These are phyloP conservation scores for Latheticus oryzae DNA, from an alignment of 2,888 invertebrate genomes.

Conservation along the genomic window DNA sequence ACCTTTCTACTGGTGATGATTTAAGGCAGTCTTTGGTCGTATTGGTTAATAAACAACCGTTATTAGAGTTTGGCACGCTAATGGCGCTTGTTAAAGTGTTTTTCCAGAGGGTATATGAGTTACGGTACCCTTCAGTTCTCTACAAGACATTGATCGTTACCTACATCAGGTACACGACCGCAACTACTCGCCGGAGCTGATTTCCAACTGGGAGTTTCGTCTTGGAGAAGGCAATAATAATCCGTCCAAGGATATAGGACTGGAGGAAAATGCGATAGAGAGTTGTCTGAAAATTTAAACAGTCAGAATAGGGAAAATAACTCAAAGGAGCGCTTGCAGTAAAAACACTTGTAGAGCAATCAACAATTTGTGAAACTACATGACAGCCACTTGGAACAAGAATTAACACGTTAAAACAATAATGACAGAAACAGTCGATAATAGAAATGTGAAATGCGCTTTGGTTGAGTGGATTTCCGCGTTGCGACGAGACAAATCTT, in stretches of 20 bases:
- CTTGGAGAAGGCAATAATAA: too few species aligned
- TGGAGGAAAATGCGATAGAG: too few species aligned
- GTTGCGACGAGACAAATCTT: constrained; percentile 18
- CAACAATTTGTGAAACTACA: constrained; percentile 1
- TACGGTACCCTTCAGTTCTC: too few species aligned
- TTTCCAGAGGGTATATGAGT: constrained; percentile 15
- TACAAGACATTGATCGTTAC: too few species aligned
- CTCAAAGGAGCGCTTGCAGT: too few species aligned
- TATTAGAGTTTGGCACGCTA: constrained; percentile 31
- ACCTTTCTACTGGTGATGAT: constrained; percentile 24
- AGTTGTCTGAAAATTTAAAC: too few species aligned
- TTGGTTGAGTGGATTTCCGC: constrained; percentile 14
- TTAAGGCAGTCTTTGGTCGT: constrained; percentile 13
- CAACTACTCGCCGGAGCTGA: too few species aligned
- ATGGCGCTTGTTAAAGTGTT: constrained; percentile 7
- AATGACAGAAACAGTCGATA: constrained; percentile 11
- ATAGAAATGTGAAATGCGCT: constrained; percentile 15
- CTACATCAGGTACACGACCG: too few species aligned
- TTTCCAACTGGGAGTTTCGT: too few species aligned
- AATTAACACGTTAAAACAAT: constrained; percentile 13
- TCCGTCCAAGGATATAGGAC: too few species aligned
- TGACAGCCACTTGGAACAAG: constrained; percentile 5
- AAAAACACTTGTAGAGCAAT: constrained; percentile 2
- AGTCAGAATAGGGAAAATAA: too few species aligned
- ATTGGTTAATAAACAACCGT: constrained; percentile 9